phyloP scores from a whole-genome alignment of 1,140 invertebrate genomes.

The Andrena cerasifolii region DNA sequence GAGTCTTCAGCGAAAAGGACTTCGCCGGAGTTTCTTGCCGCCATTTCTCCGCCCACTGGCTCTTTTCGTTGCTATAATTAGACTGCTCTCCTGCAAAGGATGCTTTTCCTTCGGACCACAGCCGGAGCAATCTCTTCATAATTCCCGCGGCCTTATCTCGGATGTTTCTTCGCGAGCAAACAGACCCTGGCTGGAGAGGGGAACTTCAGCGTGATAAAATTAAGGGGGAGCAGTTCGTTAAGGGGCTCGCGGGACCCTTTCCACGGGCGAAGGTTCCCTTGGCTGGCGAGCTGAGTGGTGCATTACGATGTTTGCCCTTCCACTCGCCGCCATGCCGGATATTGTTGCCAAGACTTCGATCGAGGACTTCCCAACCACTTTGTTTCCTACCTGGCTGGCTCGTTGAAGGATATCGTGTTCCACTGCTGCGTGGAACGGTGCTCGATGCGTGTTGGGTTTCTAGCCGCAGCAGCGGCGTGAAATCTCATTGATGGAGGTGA shows the following conservation, averaged over 20 bases:
- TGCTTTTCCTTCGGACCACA: conserved; percentile 42
- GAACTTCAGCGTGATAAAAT: conserved; percentile 68
- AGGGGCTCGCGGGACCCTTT: conserved; percentile 1
- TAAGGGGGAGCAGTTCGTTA: conserved; percentile 59
- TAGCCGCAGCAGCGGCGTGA: background rate
- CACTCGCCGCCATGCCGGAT: conserved; percentile 13
- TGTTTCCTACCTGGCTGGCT: background rate
- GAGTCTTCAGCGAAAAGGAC: background rate
- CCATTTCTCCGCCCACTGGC: background rate
- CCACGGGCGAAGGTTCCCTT: background rate
- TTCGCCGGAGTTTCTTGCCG: background rate
- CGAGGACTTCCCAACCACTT: conserved; percentile 18
- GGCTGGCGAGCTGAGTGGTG: conserved; percentile 20
- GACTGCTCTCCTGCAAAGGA: conserved; percentile 56
- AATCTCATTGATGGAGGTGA: too few species aligned
- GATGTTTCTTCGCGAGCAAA: conserved; percentile 70
- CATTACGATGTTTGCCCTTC: conserved; percentile 46
- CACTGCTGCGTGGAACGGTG: too few species aligned
- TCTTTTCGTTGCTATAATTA: conserved; percentile 56
- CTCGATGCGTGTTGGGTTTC: background rate
- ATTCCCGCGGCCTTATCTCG: conserved; percentile 58
- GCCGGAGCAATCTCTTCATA: conserved; percentile 61
- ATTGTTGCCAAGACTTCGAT: conserved; percentile 7
- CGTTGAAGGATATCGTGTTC: background rate
- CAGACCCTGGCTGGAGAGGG: conserved; percentile 61